phyloP scores from a whole-genome alignment of 2,888 invertebrate genomes.

The Macrosoma leucophasiata region DNA sequence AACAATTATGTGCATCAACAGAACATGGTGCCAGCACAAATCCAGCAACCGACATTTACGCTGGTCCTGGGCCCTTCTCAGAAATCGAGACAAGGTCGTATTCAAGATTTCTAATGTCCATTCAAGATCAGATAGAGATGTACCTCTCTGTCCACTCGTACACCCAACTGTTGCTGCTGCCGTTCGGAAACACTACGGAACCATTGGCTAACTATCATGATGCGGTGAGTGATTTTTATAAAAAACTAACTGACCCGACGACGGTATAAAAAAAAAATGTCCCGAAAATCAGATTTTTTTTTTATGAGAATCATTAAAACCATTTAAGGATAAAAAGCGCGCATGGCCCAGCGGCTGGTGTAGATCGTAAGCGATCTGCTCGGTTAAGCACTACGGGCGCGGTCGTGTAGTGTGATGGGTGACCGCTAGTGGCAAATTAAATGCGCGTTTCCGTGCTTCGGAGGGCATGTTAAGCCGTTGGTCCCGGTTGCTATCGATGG shows the following conservation, averaged over 20 bases:
- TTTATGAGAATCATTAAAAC: too few species aligned
- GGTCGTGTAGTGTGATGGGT: too few species aligned
- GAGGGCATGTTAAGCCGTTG: too few species aligned
- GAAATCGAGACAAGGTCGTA: slow-evolving; percentile 78
- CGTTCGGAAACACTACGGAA: slow-evolving; percentile 79
- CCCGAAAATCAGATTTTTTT: too few species aligned
- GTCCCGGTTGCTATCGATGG: too few species aligned
- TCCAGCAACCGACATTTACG: slow-evolving; percentile 78
- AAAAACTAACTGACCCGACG: neutral
- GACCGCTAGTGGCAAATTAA: too few species aligned
- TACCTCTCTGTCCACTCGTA: slow-evolving; percentile 86
- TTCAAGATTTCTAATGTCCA: slow-evolving; percentile 67
- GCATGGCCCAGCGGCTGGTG: too few species aligned
- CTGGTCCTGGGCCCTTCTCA: slow-evolving; percentile 81
- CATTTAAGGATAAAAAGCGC: too few species aligned
- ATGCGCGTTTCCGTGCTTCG: too few species aligned
- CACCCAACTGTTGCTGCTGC: slow-evolving; percentile 80
- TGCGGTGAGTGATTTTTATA: slow-evolving; percentile 56
- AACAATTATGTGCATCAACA: slow-evolving; percentile 22
- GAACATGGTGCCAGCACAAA: slow-evolving; percentile 71
- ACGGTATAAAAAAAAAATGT: too few species aligned
- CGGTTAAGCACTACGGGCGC: too few species aligned
- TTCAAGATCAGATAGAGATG: slow-evolving; percentile 68
- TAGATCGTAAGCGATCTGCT: too few species aligned
- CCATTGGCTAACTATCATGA: slow-evolving; percentile 76